A percentile compares a stretch with the other conserved stretches of the same genome.
Conservation (phyloP, 2,888 invertebrate species). For the Chrysolina americana region DNA sequence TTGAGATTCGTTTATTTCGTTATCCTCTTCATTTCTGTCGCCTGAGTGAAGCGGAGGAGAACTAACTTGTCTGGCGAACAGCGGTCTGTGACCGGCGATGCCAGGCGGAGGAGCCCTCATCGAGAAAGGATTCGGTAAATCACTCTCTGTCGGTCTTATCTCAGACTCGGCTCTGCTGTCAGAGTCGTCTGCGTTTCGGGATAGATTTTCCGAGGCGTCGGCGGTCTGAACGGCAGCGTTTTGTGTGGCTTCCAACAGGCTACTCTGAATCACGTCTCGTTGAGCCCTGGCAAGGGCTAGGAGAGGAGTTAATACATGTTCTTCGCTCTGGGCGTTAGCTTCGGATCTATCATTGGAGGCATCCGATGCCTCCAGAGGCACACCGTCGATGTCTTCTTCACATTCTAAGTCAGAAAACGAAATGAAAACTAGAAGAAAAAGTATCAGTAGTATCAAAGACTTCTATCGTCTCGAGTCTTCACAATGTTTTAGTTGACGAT, state of each 20-base stretch:
- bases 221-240: conserved; percentile 54
- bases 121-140: conserved; percentile 54
- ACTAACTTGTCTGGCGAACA: conserved; percentile 42
- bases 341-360: conserved; percentile 52
- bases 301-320: conserved; percentile 51
- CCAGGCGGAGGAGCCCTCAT: conserved; percentile 46
- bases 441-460: too few species aligned
- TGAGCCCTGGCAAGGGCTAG: conserved; percentile 49
- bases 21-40: conserved; percentile 44
- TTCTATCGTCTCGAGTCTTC: too few species aligned
- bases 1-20: conserved; percentile 40
- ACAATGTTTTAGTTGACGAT: too few species aligned
- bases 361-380: conserved; percentile 57
- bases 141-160: conserved; percentile 49
- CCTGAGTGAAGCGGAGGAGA: conserved; percentile 37
- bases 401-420: conserved; percentile 21
- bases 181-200: conserved; percentile 50
- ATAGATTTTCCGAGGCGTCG: conserved; percentile 44
- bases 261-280: conserved; percentile 50
- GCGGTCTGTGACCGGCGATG: conserved; percentile 37
- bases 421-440: background rate
- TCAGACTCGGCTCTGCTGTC: conserved; percentile 55
- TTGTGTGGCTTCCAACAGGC: conserved; percentile 50
- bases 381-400: conserved; percentile 61
- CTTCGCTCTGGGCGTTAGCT: conserved; percentile 48